Evolutionary conservation across 2,797 vertebrate genomes (phyloP), one percentile per base, ranked within the genome.

Genomic region (Dallia pectoralis): DNA sequence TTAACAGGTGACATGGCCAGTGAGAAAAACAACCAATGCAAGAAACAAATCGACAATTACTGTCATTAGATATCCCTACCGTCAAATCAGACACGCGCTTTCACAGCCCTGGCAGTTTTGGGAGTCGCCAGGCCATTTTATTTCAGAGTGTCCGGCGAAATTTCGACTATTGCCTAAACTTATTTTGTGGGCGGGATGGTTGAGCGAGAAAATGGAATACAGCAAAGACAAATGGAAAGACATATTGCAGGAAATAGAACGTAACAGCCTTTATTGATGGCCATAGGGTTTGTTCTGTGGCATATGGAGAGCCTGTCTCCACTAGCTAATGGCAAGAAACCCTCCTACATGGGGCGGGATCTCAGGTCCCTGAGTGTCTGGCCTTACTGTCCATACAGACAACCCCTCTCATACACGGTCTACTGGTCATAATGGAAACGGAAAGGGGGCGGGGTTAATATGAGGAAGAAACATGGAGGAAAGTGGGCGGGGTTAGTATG

Each of bases 101-200:
- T 78, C 76, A 90, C 87, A 77, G 64, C 73, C 70, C 77, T 47
- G 8, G 68, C 77, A 74, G 84, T 85, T 84, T 84, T 49, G 61
- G 84, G 40, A 82, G 77, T 87, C 74, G 78, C 73, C 74, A 68
- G 77, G 82, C 84, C 81, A 89, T 86, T 88, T 91, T 75, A 82
- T 89, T 90, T 86, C 69, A 59, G 65, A 63, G 82, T 73, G 87
- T 89, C 90, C 80, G 62, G 32, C 53, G 78, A 88, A 91, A 91
- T 91, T 84, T 85, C 75, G 74, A 82, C 72, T 4, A 71, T 69
- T 81, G 76, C 69, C 73, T 85, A 82, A 90, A 91, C 80, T 82
- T 47, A 81, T 79, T 86, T 83, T 44, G 40, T 1, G 40, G 40
- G 2, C 14, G 40, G 1, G 40, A 12, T 44, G 11, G 40, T 11